Conservation (phyloP, 2,888 invertebrate species). For the Brachyptera risi region DNA sequence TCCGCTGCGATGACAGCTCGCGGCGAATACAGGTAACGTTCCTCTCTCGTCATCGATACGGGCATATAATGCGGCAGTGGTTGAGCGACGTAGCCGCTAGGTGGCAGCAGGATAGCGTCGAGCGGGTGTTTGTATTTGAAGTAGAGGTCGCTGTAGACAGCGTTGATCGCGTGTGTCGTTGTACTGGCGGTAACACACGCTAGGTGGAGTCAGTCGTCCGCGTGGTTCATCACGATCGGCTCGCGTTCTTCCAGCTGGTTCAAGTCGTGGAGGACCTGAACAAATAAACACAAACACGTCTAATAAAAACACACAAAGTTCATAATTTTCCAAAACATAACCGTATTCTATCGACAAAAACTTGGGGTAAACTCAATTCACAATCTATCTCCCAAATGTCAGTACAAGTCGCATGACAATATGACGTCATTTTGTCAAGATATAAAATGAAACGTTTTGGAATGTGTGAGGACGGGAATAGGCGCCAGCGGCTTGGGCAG, state of each 20-base stretch:
- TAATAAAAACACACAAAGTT: background rate
- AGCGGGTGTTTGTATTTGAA: slow-evolving; percentile 36
- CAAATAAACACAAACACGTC: slow-evolving; percentile 18
- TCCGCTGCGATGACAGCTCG: no score
- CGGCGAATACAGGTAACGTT: background rate
- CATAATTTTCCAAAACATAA: background rate
- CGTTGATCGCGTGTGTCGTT: slow-evolving; percentile 39
- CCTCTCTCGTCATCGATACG: background rate
- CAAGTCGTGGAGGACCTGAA: slow-evolving; percentile 55
- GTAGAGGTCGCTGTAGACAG: slow-evolving; percentile 50
- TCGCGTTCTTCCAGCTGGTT: slow-evolving; percentile 47
- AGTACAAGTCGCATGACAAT: no score
- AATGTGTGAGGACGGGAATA: no score
- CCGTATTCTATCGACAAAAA: background rate
- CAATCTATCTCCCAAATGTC: background rate
- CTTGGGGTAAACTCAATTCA: background rate
- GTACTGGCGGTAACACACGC: slow-evolving; percentile 22
- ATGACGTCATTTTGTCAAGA: no score
- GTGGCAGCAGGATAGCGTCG: slow-evolving; percentile 14
- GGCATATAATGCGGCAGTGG: background rate
- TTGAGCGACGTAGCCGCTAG: background rate
- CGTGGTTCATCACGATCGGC: slow-evolving; percentile 37
- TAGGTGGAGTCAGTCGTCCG: slow-evolving; percentile 44
- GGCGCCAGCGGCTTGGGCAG: no score
- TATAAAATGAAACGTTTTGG: no score